These are phyloP conservation scores for Choristoneura rosaceana DNA, from an alignment of 2,888 invertebrate genomes.

Conservation along the genomic window DNA sequence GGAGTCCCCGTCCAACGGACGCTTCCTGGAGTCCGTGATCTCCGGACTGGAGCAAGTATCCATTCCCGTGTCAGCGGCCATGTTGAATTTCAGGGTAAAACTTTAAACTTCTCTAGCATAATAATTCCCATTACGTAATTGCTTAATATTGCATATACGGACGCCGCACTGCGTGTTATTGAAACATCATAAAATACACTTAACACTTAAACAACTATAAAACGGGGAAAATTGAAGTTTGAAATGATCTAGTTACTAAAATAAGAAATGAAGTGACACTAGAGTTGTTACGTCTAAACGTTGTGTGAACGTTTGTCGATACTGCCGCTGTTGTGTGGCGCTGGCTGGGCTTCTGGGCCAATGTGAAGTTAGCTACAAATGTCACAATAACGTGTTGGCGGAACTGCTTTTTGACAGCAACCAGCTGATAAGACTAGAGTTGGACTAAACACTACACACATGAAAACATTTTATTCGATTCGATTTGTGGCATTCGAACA, in stretches of 20 bases:
- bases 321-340: constrained; percentile 79
- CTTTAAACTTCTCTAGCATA: constrained; percentile 85
- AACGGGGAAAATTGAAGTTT: constrained; percentile 72
- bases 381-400: constrained; percentile 65
- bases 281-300: constrained; percentile 81
- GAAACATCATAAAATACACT: constrained; percentile 76
- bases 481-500: too few species aligned
- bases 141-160: constrained; percentile 76
- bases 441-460: constrained; percentile 44
- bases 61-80: constrained; percentile 97
- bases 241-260: constrained; percentile 77
- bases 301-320: constrained; percentile 84
- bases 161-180: constrained; percentile 79
- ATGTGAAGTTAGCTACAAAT: constrained; percentile 69
- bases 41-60: constrained; percentile 97
- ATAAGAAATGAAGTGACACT: constrained; percentile 81
- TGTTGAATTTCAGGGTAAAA: constrained; percentile 88
- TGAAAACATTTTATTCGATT: too few species aligned
- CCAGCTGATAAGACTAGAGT: constrained; percentile 78
- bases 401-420: constrained; percentile 71
- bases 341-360: constrained; percentile 62
- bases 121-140: constrained; percentile 86
- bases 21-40: constrained; percentile 95
- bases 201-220: constrained; percentile 78
- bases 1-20: constrained; percentile 94